Evolutionary conservation across 2,888 invertebrate genomes (phyloP).

Genomic region (Hanleya hanleyi): DNA sequence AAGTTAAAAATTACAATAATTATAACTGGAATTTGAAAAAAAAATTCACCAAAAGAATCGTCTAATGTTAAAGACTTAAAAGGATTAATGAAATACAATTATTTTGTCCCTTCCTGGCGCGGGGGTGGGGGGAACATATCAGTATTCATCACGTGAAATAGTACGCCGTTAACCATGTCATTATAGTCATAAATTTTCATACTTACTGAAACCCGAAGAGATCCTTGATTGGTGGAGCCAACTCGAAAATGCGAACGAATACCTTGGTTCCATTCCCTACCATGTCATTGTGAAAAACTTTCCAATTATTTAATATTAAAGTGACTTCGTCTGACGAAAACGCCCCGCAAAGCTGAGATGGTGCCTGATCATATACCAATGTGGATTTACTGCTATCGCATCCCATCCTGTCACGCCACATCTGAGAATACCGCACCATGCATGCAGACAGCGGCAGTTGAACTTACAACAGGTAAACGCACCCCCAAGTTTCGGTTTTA

Average conservation of each 20-base stretch:
- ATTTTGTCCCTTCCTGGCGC: no score
- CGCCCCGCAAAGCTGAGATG: not conserved
- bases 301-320: not conserved
- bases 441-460: no score
- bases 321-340: not conserved
- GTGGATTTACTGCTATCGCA: not conserved
- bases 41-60: no score
- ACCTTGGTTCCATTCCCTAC: not conserved
- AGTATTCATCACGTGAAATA: no score
- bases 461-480: no score
- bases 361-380: not conserved
- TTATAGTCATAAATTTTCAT: not conserved
- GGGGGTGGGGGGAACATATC: no score
- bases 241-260: not conserved
- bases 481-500: not conserved
- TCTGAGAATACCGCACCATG: no score
- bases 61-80: no score
- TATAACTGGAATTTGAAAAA: no score
- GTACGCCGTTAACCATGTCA: not conserved
- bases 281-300: not conserved
- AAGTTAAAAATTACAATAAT: no score
- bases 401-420: no score
- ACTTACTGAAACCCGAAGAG: not conserved
- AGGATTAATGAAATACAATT: no score
- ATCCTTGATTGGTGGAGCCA: not conserved